These are phyloP conservation scores for Emydocephalus ijimae DNA, from an alignment of 2,113 vertebrate genomes.

Conservation along the genomic window DNA sequence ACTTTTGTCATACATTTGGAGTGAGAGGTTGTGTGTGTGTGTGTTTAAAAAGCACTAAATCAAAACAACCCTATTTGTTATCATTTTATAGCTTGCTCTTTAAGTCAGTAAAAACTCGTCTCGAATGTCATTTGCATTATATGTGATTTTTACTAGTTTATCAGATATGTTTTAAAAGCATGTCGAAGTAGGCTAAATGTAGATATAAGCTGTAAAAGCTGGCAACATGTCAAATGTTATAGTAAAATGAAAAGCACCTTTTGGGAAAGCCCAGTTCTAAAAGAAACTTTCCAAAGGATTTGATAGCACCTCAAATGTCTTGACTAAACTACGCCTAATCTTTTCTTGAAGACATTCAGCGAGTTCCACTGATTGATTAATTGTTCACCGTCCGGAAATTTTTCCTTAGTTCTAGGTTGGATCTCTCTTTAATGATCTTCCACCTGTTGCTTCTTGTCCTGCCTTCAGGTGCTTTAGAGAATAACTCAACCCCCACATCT, in stretches of 20 bases:
- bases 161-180: conserved; percentile 68
- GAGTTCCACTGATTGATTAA: not conserved
- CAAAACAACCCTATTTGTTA: conserved; percentile 77
- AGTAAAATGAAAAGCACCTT: conserved; percentile 60
- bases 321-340: conserved; percentile 47
- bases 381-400: not conserved
- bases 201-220: conserved; percentile 65
- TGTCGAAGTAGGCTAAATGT: conserved; percentile 63
- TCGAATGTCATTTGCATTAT: conserved; percentile 72
- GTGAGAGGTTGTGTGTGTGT: conserved; percentile 22
- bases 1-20: conserved; percentile 40
- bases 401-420: not conserved
- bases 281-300: conserved; percentile 50
- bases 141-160: conserved; percentile 73
- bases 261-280: conserved; percentile 47
- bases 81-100: conserved; percentile 76
- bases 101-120: conserved; percentile 80
- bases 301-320: conserved; percentile 42
- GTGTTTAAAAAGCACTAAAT: conserved; percentile 63
- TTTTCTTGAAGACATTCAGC: not conserved
- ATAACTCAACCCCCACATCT: no score
- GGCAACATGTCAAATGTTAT: conserved; percentile 49
- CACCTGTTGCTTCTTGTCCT: not conserved
- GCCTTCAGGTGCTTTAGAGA: not conserved
- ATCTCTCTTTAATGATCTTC: not conserved